Base-by-base conservation (phyloP, 2,888 invertebrate species). In the Escarpia spicata region DNA sequence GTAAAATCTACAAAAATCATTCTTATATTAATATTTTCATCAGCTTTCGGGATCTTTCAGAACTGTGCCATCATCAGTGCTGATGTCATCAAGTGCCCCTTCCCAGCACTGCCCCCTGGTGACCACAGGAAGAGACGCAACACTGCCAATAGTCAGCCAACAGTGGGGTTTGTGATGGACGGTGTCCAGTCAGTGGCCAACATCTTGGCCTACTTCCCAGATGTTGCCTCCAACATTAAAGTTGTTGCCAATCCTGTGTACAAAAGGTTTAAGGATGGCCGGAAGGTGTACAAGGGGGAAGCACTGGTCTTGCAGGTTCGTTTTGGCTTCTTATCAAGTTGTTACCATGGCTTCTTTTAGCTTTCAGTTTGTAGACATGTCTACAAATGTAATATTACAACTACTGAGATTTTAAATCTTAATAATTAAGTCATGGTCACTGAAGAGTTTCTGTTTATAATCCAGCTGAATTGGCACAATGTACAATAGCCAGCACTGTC, bases 131-230 rank as follows among this genome's bases (percentile, higher is more conserved):
- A 31, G 91, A 91, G 37, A 91, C 91, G 44, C 43, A n/a, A 92
- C 0, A 91, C 92, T 12, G 92, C 94, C 43, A 93, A 94, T 26
- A 95, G 94, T 58, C 94, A 95, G 90, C 93, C 99, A 92, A 99
- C 98, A 75, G 75, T 75, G 2, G 75, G 75, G 15, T 91, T 91
- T 91, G 91, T 43, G 91, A 91, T 91, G 43, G 91, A 43, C 91
- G 43, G 91, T 6, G 44, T 44, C 3, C 4, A 26, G 37, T 43
- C 44, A 91, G 43, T 91, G 91, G 98, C 94, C 98, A 99, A 96
- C 97, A 15, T 99, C 93, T 98, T 98, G 95, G 98, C 98, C 95
- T 98, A 98, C 96, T 98, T 98, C 95, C 98, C 98, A 93, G 98
- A 97, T 94, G 97, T 98, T 9, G 97, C 98, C 92, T 98, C 98